Base-by-base conservation (phyloP, 2,113 vertebrate species). In the Mirza zaza region DNA sequence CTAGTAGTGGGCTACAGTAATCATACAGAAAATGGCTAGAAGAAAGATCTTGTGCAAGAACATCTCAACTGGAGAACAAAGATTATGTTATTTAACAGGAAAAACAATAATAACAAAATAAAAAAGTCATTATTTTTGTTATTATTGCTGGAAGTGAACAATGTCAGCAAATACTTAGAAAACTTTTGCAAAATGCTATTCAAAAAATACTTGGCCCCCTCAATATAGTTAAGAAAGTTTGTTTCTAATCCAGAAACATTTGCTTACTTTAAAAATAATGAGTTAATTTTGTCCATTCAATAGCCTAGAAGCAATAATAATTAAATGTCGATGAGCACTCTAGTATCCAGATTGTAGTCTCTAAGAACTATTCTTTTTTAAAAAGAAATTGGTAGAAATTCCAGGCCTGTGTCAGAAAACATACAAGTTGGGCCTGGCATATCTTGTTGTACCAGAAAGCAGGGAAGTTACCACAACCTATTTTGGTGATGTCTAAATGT, bases 11-110 rank as follows among this genome's bases (percentile, higher is more conserved):
- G 23, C 77, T 75, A 82, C 32, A 95, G 92, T 73, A 86, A 95
- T 81, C n/a, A 86, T 81, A 94, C 81, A 97, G 96, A 98, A 98
- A 98, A 95, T 84, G 9, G n/a, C 65, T 61, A 91, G 90, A 97
- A 97, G 87, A 95, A 90, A 63, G 52, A 59, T 25, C 87, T 63
- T 96, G 42, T 45, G 88, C 79, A 97, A 95, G 96, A 97, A 96
- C 95, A 97, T 97, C 96, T 89, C 96, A 95, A 95, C 76, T 96
- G 95, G 80, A 80, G 91, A 97, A 87, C 70, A 97, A 86, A 97
- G 92, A 95, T 96, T 87, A 86, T 36, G 95, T 96, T 97, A 97
- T 92, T 48, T 61, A 89, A 8, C 0, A 48, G 86, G 94, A 39
- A 92, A 97, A 94, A 57, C 48, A 48, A 48, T 48, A 48, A 48